Evolutionary conservation across 2,888 invertebrate genomes (phyloP).

Genomic region (Drosophila glabriapex): DNA sequence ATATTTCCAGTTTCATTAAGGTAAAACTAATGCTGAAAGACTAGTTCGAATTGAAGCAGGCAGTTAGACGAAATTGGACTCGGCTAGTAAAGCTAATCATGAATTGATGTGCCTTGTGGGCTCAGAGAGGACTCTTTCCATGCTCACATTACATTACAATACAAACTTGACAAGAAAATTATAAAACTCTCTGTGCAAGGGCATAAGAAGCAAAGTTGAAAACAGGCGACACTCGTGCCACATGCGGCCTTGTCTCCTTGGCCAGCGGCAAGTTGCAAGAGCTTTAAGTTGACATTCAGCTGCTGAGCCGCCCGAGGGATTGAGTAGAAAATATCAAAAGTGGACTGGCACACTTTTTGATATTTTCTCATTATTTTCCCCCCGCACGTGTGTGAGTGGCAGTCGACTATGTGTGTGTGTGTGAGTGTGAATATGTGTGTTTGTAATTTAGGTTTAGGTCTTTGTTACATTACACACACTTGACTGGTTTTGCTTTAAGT

Average conservation of each 20-base stretch:
- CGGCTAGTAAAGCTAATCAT: neutral
- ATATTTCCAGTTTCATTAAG: neutral
- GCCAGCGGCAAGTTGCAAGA: conserved; percentile 60
- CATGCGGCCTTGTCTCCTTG: conserved; percentile 36
- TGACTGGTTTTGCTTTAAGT: conserved; percentile 72
- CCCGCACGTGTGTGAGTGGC: conserved; percentile 57
- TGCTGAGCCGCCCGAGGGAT: conserved; percentile 39
- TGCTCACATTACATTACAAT: neutral
- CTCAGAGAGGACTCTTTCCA: neutral
- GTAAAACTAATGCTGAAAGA: neutral
- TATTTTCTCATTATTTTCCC: conserved; percentile 75
- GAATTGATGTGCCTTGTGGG: neutral
- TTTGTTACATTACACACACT: conserved; percentile 80
- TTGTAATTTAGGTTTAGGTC: conserved; percentile 74
- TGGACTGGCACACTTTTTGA: conserved; percentile 65
- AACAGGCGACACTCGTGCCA: conserved; percentile 3
- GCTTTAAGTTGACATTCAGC: conserved; percentile 78
- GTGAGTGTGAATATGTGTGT: conserved; percentile 27
- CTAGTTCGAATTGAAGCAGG: neutral
- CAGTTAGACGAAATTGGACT: neutral
- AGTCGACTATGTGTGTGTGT: conserved; percentile 23
- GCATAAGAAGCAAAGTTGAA: conserved; percentile 29
- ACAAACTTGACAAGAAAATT: neutral
- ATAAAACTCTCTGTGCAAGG: neutral
- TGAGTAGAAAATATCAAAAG: conserved; percentile 54